phyloP scores from a whole-genome alignment of 2,888 invertebrate genomes.

The Gymnocheta viridis region DNA sequence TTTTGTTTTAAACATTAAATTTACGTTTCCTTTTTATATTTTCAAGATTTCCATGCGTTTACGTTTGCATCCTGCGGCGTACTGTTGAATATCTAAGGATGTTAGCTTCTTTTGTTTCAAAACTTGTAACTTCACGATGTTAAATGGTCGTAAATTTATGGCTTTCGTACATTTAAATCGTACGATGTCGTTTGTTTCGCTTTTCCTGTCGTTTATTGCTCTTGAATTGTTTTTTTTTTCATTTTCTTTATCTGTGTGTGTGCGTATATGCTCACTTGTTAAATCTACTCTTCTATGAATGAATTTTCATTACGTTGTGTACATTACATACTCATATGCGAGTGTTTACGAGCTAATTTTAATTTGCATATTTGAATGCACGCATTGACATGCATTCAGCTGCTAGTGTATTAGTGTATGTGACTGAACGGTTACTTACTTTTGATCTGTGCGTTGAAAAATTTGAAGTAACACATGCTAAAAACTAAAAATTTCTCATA shows the following conservation, averaged over 20 bases:
- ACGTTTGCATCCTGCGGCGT: slow-evolving; percentile 41
- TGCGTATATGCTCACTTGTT: not conserved
- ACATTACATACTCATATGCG: not conserved
- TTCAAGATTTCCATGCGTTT: not conserved
- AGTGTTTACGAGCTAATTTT: not conserved
- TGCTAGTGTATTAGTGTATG: not conserved
- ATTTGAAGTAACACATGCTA: slow-evolving; percentile 34
- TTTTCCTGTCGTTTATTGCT: not conserved
- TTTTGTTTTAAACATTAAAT: not conserved
- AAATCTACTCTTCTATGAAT: slow-evolving; percentile 29
- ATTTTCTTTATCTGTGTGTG: not conserved
- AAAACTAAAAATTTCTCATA: slow-evolving; percentile 18
- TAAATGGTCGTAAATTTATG: not conserved
- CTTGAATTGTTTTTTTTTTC: not conserved
- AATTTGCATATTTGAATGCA: not conserved
- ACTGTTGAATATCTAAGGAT: slow-evolving; percentile 45
- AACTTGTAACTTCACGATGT: not conserved
- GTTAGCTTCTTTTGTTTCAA: slow-evolving; percentile 41
- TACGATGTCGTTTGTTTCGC: not conserved
- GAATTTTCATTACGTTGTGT: slow-evolving; percentile 16
- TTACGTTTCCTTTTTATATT: slow-evolving; percentile 29
- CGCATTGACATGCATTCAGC: not conserved
- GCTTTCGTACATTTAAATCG: slow-evolving; percentile 20
- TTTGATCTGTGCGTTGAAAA: not conserved
- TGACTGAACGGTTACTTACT: not conserved